Evolutionary conservation across 1,140 invertebrate genomes (phyloP).

Genomic region (Batillaria attramentaria): DNA sequence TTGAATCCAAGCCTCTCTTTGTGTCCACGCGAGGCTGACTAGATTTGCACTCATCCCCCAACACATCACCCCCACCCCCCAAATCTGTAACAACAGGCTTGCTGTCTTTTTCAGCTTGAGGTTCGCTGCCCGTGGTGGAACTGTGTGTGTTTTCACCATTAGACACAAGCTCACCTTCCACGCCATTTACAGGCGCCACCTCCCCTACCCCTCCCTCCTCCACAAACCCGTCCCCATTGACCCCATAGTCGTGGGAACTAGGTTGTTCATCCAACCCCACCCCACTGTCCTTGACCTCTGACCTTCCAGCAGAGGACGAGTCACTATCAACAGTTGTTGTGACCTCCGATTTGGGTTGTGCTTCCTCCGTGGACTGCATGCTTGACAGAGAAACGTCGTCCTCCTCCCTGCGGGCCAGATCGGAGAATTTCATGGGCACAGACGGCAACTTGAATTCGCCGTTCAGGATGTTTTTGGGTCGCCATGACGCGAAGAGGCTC

Average conservation of each 20-base stretch:
- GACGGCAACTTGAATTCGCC: conserved; percentile 42
- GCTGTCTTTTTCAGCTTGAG: too few relatives aligned
- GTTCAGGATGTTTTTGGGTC: conserved; percentile 28
- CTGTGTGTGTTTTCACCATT: too few relatives aligned
- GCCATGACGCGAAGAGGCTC: conserved; percentile 58
- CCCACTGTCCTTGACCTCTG: conserved; percentile 59
- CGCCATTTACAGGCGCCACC: too few relatives aligned
- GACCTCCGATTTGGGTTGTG: background rate
- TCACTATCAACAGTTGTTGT: background rate
- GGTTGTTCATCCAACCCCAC: conserved; percentile 51
- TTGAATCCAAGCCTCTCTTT: too few relatives aligned
- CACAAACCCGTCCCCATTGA: background rate
- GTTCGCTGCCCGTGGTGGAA: too few relatives aligned
- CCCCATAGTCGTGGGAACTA: background rate
- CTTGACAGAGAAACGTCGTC: conserved; percentile 29
- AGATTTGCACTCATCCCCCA: background rate
- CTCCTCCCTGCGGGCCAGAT: conserved; percentile 44
- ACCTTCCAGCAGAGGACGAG: conserved; percentile 14
- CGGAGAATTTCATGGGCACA: conserved; percentile 42
- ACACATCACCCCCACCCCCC: background rate
- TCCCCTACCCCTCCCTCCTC: background rate
- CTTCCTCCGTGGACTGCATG: conserved; percentile 12
- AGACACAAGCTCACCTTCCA: too few relatives aligned
- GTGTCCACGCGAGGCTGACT: background rate
- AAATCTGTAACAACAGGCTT: too few relatives aligned